Percentiles rank a stretch among this genome's conserved stretches.
phyloP scores from a whole-genome alignment of 2,888 invertebrate genomes.

The Asteroscopus sphinx region DNA sequence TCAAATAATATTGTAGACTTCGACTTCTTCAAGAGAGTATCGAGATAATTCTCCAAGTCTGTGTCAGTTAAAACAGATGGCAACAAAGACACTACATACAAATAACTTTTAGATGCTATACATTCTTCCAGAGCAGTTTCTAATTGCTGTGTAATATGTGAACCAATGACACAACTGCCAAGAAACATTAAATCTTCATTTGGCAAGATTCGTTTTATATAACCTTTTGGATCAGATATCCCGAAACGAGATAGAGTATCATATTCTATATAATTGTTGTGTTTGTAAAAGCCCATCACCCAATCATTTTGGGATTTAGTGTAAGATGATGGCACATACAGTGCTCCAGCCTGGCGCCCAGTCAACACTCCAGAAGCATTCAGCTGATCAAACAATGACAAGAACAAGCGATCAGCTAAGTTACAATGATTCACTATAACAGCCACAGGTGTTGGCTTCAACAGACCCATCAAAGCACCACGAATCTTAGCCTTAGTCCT shows the following conservation, averaged over 20 bases:
- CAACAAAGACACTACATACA: conserved; percentile 94
- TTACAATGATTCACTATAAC: conserved; percentile 93
- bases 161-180: conserved; percentile 94
- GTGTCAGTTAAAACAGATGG: conserved; percentile 95
- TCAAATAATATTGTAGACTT: conserved; percentile 90
- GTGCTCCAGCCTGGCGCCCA: conserved; percentile 91
- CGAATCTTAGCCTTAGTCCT: conserved; percentile 96
- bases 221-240: conserved; percentile 95
- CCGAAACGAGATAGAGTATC: conserved; percentile 96
- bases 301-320: conserved; percentile 94
- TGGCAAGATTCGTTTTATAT: conserved; percentile 94
- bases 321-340: conserved; percentile 92
- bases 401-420: conserved; percentile 95
- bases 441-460: conserved; percentile 95
- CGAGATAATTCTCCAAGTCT: conserved; percentile 94
- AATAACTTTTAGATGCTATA: conserved; percentile 93
- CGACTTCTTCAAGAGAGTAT: conserved; percentile 90
- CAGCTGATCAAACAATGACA: conserved; percentile 92
- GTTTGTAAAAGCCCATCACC: conserved; percentile 96
- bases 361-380: conserved; percentile 91
- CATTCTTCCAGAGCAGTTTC: conserved; percentile 96
- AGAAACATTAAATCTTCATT: conserved; percentile 93
- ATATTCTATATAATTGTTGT: conserved; percentile 98
- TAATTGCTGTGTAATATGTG: conserved; percentile 91
- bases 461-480: conserved; percentile 96